Base-by-base conservation (phyloP, 2,888 invertebrate species). In the Pemphredon lugubris region DNA sequence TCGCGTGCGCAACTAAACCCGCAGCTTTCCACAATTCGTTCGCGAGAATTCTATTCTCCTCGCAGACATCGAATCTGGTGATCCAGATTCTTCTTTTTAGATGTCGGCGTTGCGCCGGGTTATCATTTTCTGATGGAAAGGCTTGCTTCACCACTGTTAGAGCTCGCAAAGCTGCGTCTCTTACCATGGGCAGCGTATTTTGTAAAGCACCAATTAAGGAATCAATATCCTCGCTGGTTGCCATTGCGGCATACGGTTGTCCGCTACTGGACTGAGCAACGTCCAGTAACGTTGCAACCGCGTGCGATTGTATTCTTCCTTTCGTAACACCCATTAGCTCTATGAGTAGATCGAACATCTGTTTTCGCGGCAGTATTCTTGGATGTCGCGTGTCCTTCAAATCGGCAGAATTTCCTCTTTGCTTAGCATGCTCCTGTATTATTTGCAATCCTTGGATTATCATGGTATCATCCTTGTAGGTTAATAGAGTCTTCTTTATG, bases 151-250 rank as follows among this genome's bases (percentile, higher is more conserved):
- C 91, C 54, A 94, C 93, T 58, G 92, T 90, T 55, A 97, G 88
- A n/a, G 95, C 93, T 40, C 95, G 92, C 23, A 97, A 90, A 0
- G 95, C 94, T 0, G 96, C 95, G 89, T 97, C 96, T 73, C 98
- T 92, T 0, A 96, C 95, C 55, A 93, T 92, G 83, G 92, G 88
- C 6, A 90, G 86, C 6, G 94, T 93, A 86, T 93, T 94, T 90
- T 96, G 95, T 73, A 98, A 90, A 0, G 95, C 96, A 11, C 92
- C 92, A 2, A 84, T 87, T 79, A 98, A 91, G 39, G 95, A 93
- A 63, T 93, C 92, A 53, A 97, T 93, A 90, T 98, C 98, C 2
- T 93, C 93, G 7, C 91, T 90, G 7, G 92, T 90, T 0, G 94
- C 93, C 14, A 90, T 88, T 11, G 94, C 93, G 83, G 94, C 93